Evolutionary conservation across 2,888 invertebrate genomes (phyloP), one percentile per base, ranked within the genome.

Genomic region (Choreutis nemorana): DNA sequence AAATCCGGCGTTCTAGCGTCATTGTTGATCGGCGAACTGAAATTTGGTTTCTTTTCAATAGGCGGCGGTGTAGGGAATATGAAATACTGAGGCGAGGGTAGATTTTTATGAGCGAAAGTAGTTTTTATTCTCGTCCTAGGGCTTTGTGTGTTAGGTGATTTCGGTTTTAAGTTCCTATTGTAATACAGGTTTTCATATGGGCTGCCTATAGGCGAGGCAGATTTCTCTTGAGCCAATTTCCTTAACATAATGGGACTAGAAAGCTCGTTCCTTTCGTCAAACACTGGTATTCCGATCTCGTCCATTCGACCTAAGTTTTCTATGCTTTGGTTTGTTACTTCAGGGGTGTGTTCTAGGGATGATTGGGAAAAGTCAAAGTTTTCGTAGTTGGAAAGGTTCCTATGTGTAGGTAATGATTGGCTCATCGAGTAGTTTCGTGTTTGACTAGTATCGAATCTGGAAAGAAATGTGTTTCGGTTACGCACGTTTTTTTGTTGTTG

Each of bases 51-150:
- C 29, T 51, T 57, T 30, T 70, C 66, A 26, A 53, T 50, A 1
- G 73, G 65, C 2, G 75, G 65, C 2, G 75, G 73, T 0, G 73
- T 65, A 0, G 80, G 80, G 35, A 79, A 80, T 22, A 80, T 51
- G 29, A 80, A 80, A 48, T 78, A 78, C 32, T 80, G 79, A 2
- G 80, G 80, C 3, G 77, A 61, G 2, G 66, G 51, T 5, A 82
- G 32, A 64, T 70, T 72, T 61, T 75, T 80, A 40, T 80, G 79
- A 5, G 79, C 72, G 41, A 83, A 83, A 1, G 58, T 62, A 0
- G 86, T 86, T 46, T 83, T 85, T 14, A 86, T 86, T 52, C 83
- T 70, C 2, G 83, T 82, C 35, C 86, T 70, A 2, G 86, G 86
- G 55, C 61, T 82, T 63, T 60, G 81, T 21, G 75, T 80, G 40